phyloP scores from a whole-genome alignment of 1,140 invertebrate genomes.

The Galleria mellonella region DNA sequence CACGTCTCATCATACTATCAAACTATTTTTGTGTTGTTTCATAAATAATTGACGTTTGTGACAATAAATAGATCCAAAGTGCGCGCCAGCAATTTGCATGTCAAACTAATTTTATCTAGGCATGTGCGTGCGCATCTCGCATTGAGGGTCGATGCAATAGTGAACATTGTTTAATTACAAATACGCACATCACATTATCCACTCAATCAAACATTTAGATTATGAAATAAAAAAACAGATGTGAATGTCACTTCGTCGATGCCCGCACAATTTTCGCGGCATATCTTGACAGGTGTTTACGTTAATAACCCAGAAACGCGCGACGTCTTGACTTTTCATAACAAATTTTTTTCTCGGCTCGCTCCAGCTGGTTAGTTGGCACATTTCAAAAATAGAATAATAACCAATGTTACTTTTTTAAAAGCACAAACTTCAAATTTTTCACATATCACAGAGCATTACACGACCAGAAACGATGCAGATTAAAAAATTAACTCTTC shows the following conservation, averaged over 20 bases:
- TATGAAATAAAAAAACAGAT: too few species aligned
- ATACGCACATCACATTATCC: too few species aligned
- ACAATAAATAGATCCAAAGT: constrained; percentile 7
- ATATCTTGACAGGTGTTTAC: neutral
- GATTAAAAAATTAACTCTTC: neutral
- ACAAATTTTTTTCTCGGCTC: neutral
- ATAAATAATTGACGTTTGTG: constrained; percentile 2
- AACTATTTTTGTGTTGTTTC: too few species aligned
- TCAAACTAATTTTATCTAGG: constrained; percentile 10
- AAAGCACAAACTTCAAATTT: too few species aligned
- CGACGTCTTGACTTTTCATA: constrained; percentile 4
- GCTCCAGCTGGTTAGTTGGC: neutral
- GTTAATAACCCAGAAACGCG: neutral
- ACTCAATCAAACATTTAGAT: constrained; percentile 1
- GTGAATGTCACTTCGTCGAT: too few species aligned
- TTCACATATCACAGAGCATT: too few species aligned
- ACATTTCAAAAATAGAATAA: too few species aligned
- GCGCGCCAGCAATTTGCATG: constrained; percentile 7
- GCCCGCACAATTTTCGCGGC: too few species aligned
- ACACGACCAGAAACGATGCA: neutral
- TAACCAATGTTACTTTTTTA: too few species aligned
- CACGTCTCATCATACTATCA: too few species aligned
- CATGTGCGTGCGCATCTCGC: neutral
- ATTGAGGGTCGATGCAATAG: too few species aligned
- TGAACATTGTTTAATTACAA: too few species aligned